Percentiles rank a stretch among this genome's conserved stretches.
Evolutionary conservation across 1,140 invertebrate species (phyloP).

Genomic region (Araneus ventricosus): DNA sequence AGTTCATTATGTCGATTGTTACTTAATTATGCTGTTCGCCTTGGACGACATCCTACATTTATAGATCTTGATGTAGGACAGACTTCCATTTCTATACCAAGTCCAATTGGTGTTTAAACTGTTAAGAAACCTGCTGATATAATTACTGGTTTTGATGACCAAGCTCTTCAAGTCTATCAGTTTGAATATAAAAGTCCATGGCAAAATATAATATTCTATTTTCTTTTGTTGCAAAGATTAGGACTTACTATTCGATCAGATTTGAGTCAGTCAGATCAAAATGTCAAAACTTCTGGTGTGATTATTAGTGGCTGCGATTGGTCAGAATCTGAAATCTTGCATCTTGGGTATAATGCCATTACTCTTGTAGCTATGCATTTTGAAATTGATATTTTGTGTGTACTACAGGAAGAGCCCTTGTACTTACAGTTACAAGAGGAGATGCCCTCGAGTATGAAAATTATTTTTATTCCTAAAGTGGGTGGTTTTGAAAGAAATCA

Average conservation of each 20-base stretch:
- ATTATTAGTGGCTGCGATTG: constrained; percentile 99
- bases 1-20: constrained; percentile 93
- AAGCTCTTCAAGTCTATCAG: constrained; percentile 94
- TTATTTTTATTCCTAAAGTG: constrained; percentile 97
- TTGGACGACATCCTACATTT: constrained; percentile 89
- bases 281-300: constrained; percentile 86
- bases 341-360: constrained; percentile 80
- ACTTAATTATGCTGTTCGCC: constrained; percentile 94
- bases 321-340: constrained; percentile 82
- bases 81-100: constrained; percentile 94
- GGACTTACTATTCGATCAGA: constrained; percentile 87
- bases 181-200: constrained; percentile 93
- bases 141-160: constrained; percentile 94
- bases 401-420: constrained; percentile 96
- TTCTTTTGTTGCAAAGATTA: constrained; percentile 90
- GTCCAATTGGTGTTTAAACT: constrained; percentile 91
- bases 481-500: constrained; percentile 93
- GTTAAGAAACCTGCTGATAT: constrained; percentile 94
- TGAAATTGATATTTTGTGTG: constrained; percentile 96
- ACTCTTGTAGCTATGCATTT: constrained; percentile 93
- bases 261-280: constrained; percentile 57
- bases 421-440: constrained; percentile 96
- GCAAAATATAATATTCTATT: constrained; percentile 91
- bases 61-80: constrained; percentile 99
- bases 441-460: constrained; percentile 95